phyloP scores from a whole-genome alignment of 2,113 vertebrate species.

The Zapornia atra region DNA sequence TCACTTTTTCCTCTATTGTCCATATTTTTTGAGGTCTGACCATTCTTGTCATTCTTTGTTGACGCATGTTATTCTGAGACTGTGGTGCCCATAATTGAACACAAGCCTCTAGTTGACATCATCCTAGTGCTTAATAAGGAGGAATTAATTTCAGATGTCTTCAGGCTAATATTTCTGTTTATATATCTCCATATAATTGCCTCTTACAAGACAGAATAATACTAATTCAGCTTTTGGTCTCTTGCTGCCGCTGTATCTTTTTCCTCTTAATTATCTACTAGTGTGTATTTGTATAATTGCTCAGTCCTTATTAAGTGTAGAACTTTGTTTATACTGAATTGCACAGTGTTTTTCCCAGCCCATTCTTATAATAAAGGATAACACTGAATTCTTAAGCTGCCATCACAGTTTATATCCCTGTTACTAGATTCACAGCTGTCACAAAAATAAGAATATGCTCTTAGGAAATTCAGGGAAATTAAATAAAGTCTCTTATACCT shows the following conservation, averaged over 20 bases:
- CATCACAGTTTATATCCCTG: not conserved
- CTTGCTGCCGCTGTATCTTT: not conserved
- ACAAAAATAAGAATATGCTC: not conserved
- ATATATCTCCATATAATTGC: slow-evolving; percentile 15
- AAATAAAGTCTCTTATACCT: not conserved
- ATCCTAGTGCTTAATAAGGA: not conserved
- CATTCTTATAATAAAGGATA: not conserved
- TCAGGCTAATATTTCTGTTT: slow-evolving; percentile 25
- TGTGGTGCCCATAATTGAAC: not conserved
- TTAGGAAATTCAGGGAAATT: not conserved
- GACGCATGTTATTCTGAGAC: not conserved
- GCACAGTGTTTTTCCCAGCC: not conserved
- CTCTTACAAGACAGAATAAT: slow-evolving; percentile 14
- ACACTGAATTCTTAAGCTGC: not conserved
- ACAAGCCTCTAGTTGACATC: not conserved
- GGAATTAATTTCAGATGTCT: slow-evolving; percentile 36
- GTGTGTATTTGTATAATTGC: slow-evolving; percentile 2
- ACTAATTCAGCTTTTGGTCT: slow-evolving; percentile 17
- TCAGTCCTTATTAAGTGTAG: not conserved
- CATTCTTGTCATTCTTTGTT: not conserved
- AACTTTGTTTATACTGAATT: not conserved
- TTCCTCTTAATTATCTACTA: not conserved
- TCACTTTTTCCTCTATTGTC: not conserved
- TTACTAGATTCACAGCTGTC: not conserved
- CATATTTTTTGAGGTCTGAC: not conserved